Evolutionary conservation across 2,888 invertebrate species (phyloP), one percentile per base, ranked within the genome.

Genomic region (Scaptomyza polygonia): DNA sequence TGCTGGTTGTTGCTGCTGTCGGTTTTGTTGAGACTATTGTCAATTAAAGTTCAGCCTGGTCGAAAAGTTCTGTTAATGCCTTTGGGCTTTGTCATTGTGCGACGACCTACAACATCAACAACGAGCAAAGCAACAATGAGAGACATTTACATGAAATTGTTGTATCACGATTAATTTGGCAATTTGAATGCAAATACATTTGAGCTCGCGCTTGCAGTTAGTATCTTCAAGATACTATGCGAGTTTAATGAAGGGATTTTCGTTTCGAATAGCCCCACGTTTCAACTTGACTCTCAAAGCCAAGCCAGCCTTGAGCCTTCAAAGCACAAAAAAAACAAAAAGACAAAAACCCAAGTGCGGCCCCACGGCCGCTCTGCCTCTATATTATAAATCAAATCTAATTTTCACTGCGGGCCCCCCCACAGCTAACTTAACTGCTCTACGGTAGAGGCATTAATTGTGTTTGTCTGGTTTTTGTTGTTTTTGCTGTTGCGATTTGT

Each of bases 141-240:
- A 58, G 54, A 34, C 80, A 83, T 79, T 79, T 79, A 79, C 77
- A 74, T 77, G 81, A 87, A 90, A 90, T 89, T 86, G 90, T 84
- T 89, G 89, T 89, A 89, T 90, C 89, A 89, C 89, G 89, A 89
- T 89, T 87, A 86, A 84, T 84, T 87, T 84, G 83, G 79, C 83
- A 85, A 89, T 90, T 89, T 86, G 76, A 86, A 88, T 88, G 88
- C 78, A 86, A 88, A 89, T 85, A 74, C 76, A 14, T 53, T 77
- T 57, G 52, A 56, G 61, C 59, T 54, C 53, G 65, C 71, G 61
- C 79, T 59, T 67, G 62, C n/a, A n/a, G n/a, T n/a, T n/a, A n/a
- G n/a, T 77, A 59, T 73, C 62, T 67, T 53, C 55, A 54, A 69
- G 68, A 67, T 77, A 63, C n/a, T 49, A n/a, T n/a, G n/a, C 25